Evolutionary conservation across 2,797 vertebrate genomes (phyloP), one percentile per base, ranked within the genome.

Genomic region (Pithecia hirsuta): DNA sequence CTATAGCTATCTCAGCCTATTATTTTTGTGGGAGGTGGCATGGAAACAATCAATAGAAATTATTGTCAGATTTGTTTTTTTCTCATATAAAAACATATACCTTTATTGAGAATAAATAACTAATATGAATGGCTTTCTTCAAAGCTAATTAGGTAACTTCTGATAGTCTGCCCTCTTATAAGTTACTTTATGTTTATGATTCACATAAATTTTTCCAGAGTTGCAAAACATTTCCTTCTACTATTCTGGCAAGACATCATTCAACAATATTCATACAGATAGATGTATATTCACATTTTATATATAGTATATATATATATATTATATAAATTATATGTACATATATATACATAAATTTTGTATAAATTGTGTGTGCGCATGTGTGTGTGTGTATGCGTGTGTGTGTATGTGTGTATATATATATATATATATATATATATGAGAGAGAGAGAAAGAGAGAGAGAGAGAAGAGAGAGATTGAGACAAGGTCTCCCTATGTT

Each of bases 61-160:
- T 84, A 1, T n/a, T 64, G 15, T 48, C 5, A 82, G 36, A 92
- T 83, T 41, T 48, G 59, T 39, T 81, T 36, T 91, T 76, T 57
- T 33, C 30, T 90, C 36, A 78, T 48, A 48, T 91, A 52, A 76
- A 84, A 83, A n/a, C 17, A 33, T 19, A 57, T 33, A 22, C 7
- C 9, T 75, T 74, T 92, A 82, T 30, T 70, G 8, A 89, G 48
- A 96, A 74, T 87, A 87, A 95, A 70, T 55, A 90, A 70, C 33
- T 80, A 81, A 26, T 36, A 50, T 67, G 9, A 44, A 61, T 48
- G 36, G 9, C 1, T 86, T 55, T 90, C 26, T 30, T 90, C 30
- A 78, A 81, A 84, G 20, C 2, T 41, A 82, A 86, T 61, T 28
- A 89, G 46, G 39, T 6, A 4, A 4, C 39, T 14, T 41, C 64